A percentile compares a stretch with the other conserved stretches of the same genome.
These are phyloP conservation scores for Burhinus oedicnemus DNA, from an alignment of 2,113 vertebrate species.

Conservation along the genomic window DNA sequence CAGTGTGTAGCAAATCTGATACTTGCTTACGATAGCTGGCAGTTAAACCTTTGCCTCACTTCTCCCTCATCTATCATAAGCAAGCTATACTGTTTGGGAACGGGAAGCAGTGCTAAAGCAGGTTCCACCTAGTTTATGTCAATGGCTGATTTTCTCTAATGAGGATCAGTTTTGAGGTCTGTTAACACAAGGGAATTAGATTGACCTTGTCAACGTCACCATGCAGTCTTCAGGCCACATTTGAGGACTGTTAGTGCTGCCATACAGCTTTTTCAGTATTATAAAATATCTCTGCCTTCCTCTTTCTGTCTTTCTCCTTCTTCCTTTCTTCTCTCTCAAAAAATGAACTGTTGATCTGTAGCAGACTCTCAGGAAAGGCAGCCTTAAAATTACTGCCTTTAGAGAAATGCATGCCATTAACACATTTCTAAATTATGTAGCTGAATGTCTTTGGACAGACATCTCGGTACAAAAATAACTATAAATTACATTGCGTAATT, in stretches of 20 bases:
- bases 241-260: not conserved
- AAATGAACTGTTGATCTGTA: not conserved
- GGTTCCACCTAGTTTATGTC: not conserved
- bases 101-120: not conserved
- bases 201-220: not conserved
- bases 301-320: not conserved
- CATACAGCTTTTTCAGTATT: not conserved
- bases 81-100: not conserved
- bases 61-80: not conserved
- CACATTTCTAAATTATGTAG: not conserved
- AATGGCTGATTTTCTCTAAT: not conserved
- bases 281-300: not conserved
- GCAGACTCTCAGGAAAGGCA: not conserved
- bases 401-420: not conserved
- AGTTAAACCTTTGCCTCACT: not conserved
- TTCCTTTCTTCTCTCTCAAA: not conserved
- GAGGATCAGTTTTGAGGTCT: not conserved
- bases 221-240: not conserved
- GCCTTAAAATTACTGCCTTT: slow-evolving; percentile 3
- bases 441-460: not conserved
- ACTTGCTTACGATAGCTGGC: not conserved
- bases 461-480: not conserved
- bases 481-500: not conserved
- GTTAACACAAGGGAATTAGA: not conserved
- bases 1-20: not conserved